Evolutionary conservation across 2,797 vertebrate species (phyloP), one percentile per base, ranked within the genome.

Genomic region (Momotus momota): DNA sequence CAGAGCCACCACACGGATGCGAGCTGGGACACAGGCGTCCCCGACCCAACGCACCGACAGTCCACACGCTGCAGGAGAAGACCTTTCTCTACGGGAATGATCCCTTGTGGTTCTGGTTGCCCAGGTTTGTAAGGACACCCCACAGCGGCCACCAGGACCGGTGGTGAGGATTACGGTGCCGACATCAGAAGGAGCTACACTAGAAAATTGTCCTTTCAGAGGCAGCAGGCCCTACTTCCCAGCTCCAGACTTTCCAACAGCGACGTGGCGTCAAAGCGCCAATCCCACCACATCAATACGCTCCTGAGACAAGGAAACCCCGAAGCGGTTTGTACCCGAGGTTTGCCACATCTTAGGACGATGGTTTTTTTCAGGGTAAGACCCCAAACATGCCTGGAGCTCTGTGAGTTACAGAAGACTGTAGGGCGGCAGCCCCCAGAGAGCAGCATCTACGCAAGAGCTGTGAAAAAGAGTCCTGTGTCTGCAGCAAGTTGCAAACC

Each of bases 261-360:
- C 52, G 27, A 16, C 27, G 60, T 1, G 18, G 14, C 52, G 69
- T 7, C 35, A 11, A 57, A 78, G 33, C 8, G 18, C 10, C 1
- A 0, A 55, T 19, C 41, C 58, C 21, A 51, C 35, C 70, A 58
- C 0, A 0, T 16, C n/a, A 55, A 25, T 4, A 54, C 2, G 2
- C 13, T 60, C 74, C 48, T 57, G 41, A 54, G 27, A 55, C 29
- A 71, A 67, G n/a, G 86, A 66, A 54, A 4, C 4, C 11, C 38
- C 1, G 0, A 62, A 73, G 64, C 38, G 62, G 29, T n/a, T 35
- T 48, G 58, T 20, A 41, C 9, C 12, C 7, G 4, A 40, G 13
- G 79, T 40, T 29, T 14, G 19, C 26, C 61, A 51, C 31, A 60
- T 64, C 22, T 64, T 49, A 49, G 29, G 20, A 54, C 6, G 9